Conservation (phyloP, 2,113 vertebrate species). For the Lasiurus borealis region DNA sequence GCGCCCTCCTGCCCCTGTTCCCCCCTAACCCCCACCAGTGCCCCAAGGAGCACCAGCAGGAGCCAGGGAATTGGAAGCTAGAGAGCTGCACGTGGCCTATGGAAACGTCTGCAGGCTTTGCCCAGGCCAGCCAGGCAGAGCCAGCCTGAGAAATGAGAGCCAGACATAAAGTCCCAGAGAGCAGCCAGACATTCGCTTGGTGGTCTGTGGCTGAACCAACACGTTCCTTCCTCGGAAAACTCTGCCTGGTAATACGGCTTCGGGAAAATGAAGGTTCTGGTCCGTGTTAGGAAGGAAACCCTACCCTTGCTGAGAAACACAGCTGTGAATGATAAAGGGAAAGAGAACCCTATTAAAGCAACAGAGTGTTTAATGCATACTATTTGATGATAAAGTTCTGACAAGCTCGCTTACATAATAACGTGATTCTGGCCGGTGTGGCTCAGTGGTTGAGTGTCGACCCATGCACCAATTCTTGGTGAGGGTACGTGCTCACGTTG, state of each 20-base stretch:
- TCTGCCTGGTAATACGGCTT: not conserved
- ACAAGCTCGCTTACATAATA: conserved; percentile 16
- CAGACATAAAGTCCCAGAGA: conserved; percentile 9
- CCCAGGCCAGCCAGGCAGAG: not conserved
- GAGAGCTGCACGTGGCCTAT: not conserved
- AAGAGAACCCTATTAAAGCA: conserved; percentile 24
- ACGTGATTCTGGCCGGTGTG: not conserved
- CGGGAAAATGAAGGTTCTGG: not conserved
- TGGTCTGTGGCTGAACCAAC: not conserved
- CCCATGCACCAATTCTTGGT: too few relatives aligned
- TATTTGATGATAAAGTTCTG: not conserved
- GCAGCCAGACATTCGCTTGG: not conserved
- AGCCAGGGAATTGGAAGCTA: not conserved
- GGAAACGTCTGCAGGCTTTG: not conserved
- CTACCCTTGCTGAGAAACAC: not conserved
- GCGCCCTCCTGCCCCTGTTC: not conserved
- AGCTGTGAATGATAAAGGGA: not conserved
- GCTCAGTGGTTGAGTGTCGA: too few relatives aligned
- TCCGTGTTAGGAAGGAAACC: not conserved
- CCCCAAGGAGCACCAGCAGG: not conserved
- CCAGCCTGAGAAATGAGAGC: not conserved
- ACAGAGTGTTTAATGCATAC: not conserved
- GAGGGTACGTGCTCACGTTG: too few relatives aligned
- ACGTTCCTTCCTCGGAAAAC: not conserved
- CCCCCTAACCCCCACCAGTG: not conserved